Evolutionary conservation across 2,888 invertebrate genomes (phyloP), one percentile per base, ranked within the genome.

Genomic region (Ectemnius continuus): DNA sequence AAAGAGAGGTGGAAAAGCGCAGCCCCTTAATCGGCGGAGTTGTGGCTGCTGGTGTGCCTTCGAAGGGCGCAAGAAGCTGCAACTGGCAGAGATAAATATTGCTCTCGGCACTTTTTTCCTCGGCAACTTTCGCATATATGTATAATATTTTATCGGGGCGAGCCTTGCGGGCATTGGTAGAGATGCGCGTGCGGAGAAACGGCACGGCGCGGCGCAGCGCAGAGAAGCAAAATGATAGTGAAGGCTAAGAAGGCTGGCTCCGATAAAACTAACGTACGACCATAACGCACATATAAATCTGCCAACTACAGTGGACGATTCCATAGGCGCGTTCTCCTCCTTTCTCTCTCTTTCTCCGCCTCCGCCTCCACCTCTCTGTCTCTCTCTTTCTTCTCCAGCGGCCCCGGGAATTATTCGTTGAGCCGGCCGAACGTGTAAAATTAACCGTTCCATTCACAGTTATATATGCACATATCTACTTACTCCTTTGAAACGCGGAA

Each of bases 251-350:
- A 68, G 18, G 59, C 45, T 20, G 47, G 46, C 23, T 28, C 20
- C 60, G 28, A 69, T 60, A 62, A 66, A 60, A 62, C 46, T 75
- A 75, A 75, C 59, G 61, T 67, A 68, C 61, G 68, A 56, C 67
- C 65, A 65, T 65, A 65, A 72, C 61, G 73, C 61, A 62, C 68
- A 52, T 61, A 73, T 75, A 75, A 75, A 52, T 64, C 62, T 73
- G 69, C 65, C 68, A 69, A 58, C 73, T 73, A 75, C 60, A 73
- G 56, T 65, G 65, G 68, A 60, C 68, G 66, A 75, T 73, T 69
- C 52, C 45, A 36, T 36, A 36, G 36, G 5, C 36, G 36, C 36
- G 36, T 36, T 11, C 36, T 36, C 11, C 8, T 36, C 36, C 36
- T 11, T 63, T 23, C 23, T 23, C 23, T 23, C 23, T 23, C 23